Base-by-base conservation (phyloP, 2,888 invertebrate genomes). In the Sphaerophoria rueppellii region DNA sequence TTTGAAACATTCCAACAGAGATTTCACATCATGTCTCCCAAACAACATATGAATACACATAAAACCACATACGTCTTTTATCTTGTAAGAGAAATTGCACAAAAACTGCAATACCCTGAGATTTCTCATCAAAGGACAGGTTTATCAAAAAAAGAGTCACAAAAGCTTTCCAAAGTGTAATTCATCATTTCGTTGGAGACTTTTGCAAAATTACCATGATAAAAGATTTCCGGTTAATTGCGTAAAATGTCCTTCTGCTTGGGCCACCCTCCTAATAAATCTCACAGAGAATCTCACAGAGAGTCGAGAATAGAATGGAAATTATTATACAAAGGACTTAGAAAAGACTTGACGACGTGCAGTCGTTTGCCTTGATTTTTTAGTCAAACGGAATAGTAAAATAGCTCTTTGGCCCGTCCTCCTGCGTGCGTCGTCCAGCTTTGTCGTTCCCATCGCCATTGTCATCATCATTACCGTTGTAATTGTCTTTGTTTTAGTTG, bases 131-230 rank as follows among this genome's bases (percentile, higher is more conserved):
- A 14, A 40, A 40, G 40, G 40, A 40, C 6, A 40, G 40, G 24
- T 24, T 24, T 24, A 24, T 24, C 24, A 24, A 24, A 24, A 24
- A 24, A 24, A 24, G 24, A 24, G 24, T 24, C 24, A 24, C 24
- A 24, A 65, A 72, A 57, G 46, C 60, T 67, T 46, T n/a, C 34
- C 46, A 65, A 46, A 76, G 48, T 50, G 77, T 69, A 82, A 82
- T 77, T 72, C 72, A 82, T 77, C 81, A 77, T 77, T 72, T 75
- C 65, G 75, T 70, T 60, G 35, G 65, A 80, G 6, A 9, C 40
- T 57, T 65, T 75, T 48, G 46, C 60, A 9, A 54, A 81, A 82
- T 82, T 77, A 69, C 72, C 77, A 82, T 82, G 43, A 81, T 76
- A 81, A 82, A 82, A 70, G 73, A 78, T 54, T 46, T 12, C 24